Percentiles rank a stretch among this genome's conserved stretches.
phyloP scores from a whole-genome alignment of 2,888 invertebrate species.

The Leucophenga montana region DNA sequence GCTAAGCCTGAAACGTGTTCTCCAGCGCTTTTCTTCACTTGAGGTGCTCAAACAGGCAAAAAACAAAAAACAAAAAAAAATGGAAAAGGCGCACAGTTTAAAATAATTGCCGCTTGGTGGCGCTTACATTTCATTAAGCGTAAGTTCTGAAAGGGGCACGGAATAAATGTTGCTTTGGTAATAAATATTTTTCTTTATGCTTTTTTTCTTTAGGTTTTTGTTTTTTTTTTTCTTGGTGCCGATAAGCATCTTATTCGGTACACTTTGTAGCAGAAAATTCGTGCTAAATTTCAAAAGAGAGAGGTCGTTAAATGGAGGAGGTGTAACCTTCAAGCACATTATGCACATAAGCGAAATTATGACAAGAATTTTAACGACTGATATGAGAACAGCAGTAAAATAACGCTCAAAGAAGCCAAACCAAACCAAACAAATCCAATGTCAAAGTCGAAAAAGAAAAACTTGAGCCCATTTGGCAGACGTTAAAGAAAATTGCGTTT shows the following conservation, averaged over 20 bases:
- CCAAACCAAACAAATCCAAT: slow-evolving; percentile 38
- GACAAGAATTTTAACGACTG: slow-evolving; percentile 67
- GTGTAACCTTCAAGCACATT: slow-evolving; percentile 50
- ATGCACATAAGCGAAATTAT: slow-evolving; percentile 65
- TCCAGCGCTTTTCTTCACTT: no score
- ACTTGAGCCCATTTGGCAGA: not conserved
- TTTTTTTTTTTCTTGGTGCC: slow-evolving; percentile 8
- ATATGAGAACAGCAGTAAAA: slow-evolving; percentile 48
- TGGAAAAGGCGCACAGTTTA: slow-evolving; percentile 53
- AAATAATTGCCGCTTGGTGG: slow-evolving; percentile 56
- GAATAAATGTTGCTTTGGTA: not conserved
- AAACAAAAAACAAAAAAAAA: not conserved
- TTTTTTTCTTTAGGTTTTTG: no score
- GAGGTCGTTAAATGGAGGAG: no score
- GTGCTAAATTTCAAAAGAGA: no score
- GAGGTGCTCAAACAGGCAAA: not conserved
- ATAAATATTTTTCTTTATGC: slow-evolving; percentile 26
- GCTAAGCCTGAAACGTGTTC: slow-evolving; percentile 36
- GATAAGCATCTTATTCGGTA: slow-evolving; percentile 18
- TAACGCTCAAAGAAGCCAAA: slow-evolving; percentile 38
- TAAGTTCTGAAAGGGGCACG: not conserved
- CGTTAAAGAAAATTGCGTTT: slow-evolving; percentile 22
- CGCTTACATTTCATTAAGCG: not conserved
- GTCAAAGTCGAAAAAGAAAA: not conserved
- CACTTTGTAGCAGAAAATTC: no score